phyloP scores from a whole-genome alignment of 2,113 vertebrate genomes.

The Petrocephalus microphthalmus region DNA sequence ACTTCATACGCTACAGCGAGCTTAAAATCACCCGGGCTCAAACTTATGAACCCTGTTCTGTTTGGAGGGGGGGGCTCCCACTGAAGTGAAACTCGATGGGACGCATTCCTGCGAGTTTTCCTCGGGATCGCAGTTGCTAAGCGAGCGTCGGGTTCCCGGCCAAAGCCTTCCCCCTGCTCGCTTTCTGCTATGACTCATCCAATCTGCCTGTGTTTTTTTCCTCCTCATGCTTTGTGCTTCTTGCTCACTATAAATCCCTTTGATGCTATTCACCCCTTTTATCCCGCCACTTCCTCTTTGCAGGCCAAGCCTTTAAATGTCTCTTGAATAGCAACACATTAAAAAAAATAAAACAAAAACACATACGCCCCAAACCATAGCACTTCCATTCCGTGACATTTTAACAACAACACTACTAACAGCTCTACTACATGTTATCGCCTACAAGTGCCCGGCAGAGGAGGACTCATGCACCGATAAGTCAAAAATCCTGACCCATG shows the following conservation, averaged over 20 bases:
- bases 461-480: not conserved
- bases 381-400: not conserved
- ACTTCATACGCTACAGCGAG: not conserved
- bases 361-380: not conserved
- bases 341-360: constrained; percentile 9
- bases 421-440: not conserved
- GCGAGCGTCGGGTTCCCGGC: not conserved
- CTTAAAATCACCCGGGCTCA: not conserved
- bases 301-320: constrained; percentile 45
- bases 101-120: constrained; percentile 13
- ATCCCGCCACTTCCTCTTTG: constrained; percentile 59
- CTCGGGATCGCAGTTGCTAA: not conserved
- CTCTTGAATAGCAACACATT: constrained; percentile 42
- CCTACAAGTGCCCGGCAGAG: not conserved
- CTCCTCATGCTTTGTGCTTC: constrained; percentile 49
- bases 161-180: constrained; percentile 22
- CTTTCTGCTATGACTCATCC: constrained; percentile 43
- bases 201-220: constrained; percentile 42
- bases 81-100: constrained; percentile 3
- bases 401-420: not conserved
- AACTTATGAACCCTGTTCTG: not conserved
- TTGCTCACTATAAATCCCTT: constrained; percentile 48
- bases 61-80: not conserved
- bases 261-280: constrained; percentile 67
- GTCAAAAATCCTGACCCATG: not conserved